Evolutionary conservation across 2,113 vertebrate genomes (phyloP).

Genomic region (Pristiophorus japonicus): DNA sequence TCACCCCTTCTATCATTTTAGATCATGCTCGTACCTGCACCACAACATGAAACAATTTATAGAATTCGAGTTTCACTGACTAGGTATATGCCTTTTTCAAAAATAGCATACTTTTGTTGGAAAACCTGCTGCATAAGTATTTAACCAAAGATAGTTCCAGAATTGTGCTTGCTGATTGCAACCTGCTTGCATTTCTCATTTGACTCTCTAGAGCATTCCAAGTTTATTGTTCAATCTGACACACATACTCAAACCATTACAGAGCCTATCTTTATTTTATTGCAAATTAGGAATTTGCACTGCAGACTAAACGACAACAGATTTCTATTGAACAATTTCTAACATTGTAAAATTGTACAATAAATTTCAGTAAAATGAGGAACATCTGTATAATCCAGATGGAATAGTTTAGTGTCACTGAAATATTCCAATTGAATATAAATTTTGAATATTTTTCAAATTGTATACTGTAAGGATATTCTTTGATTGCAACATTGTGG

Average conservation of each 20-base stretch:
- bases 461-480: background rate
- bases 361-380: background rate
- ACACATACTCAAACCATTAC: background rate
- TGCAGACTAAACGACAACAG: background rate
- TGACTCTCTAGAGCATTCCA: background rate
- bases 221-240: background rate
- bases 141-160: background rate
- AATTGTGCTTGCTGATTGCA: background rate
- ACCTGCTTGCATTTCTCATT: background rate
- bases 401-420: background rate
- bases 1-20: background rate
- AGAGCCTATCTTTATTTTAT: background rate
- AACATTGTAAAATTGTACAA: background rate
- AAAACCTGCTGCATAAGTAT: background rate
- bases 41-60: too few species aligned
- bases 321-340: background rate
- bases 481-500: background rate
- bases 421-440: background rate
- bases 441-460: background rate
- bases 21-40: background rate
- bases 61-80: background rate
- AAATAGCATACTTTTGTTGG: background rate
- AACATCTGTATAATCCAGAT: background rate
- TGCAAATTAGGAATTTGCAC: background rate
- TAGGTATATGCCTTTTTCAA: background rate